Base-by-base conservation (phyloP, 2,888 invertebrate species). In the Panopea generosa region DNA sequence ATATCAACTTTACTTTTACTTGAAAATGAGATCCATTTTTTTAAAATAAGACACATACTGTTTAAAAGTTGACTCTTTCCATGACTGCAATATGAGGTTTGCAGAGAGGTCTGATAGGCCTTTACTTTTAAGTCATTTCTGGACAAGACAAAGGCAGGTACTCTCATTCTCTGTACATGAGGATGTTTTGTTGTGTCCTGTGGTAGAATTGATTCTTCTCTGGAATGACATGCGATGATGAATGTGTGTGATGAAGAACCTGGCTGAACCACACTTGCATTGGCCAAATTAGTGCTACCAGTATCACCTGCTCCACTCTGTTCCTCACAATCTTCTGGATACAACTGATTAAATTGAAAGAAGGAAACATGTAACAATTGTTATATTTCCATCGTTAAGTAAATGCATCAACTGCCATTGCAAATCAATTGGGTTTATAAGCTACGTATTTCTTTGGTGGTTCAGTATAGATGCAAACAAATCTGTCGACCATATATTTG, bases 21-120 rank as follows among this genome's bases (percentile, higher is more conserved):
- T 61, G 69, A 75, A 80, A 73, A 79, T 9, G 6, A 38, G 16
- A 76, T 33, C 80, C 76, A 76, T 38, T 69, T 69, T 47, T n/a
- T n/a, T 45, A 26, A 70, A n/a, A 60, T 65, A 60, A 7, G 49
- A 29, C 52, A 60, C 20, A 70, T 76, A 80, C 4, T 61, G 61
- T 20, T 47, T 61, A 29, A 11, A 47, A 29, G 61, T 61, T 47
- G 47, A 47, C 16, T 49, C 14, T 49, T 47, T 18, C 61, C 61
- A 61, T 7, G 61, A 61, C 20, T 43, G 6, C 3, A 45, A 27
- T 11, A 61, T 50, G n/a, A 61, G 6, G 22, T 20, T 45, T 6
- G 18, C 26, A 65, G 55, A 16, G 24, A 53, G 14, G 33, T 27
- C 38, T 57, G 66, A 18, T 33, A 66, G 11, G 11, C 57, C 56